Evolutionary conservation across 2,888 invertebrate species (phyloP), one percentile per base, ranked within the genome.

Genomic region (Dione juno): DNA sequence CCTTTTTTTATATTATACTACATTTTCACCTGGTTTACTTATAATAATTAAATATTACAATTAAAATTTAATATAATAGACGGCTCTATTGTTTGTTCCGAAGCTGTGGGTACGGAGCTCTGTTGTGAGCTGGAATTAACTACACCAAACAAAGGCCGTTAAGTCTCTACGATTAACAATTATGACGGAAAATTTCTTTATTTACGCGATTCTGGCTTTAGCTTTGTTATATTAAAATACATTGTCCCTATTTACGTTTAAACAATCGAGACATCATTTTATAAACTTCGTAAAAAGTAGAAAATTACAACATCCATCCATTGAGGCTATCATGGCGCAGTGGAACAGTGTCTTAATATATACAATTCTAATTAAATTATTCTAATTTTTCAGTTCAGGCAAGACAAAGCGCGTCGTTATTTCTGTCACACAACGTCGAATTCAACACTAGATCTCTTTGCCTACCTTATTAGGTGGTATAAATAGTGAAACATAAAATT

Each of bases 91-190:
- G 73, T 73, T 75, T 73, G 64, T 69, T 66, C 16, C 40, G 66
- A 43, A 43, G 48, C 43, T 37, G 73, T 43, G 77, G 78, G 75
- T 72, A 74, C 67, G 69, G 69, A 77, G 58, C 76, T 76, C 75
- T 74, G 74, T 74, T 80, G 77, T 78, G 75, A 75, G 64, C 74
- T 79, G 66, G 79, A 78, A 81, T 86, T 77, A 72, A 82, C 75
- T 80, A 82, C 82, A 82, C 84, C 84, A 83, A 89, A 84, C 85
- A 89, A 88, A 88, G 84, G 84, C 82, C 80, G 82, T 88, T 83
- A 82, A 80, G 79, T 79, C 82, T 77, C 80, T 79, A 81, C 81
- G 86, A 86, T 86, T 83, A 85, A 84, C 85, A 85, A 84, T 85
- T 84, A 83, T 80, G 83, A 83, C 81, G 80, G 80, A 77, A 75